These are phyloP conservation scores for Phrixothrix hirtus DNA, from an alignment of 2,888 invertebrate species.

Conservation along the genomic window DNA sequence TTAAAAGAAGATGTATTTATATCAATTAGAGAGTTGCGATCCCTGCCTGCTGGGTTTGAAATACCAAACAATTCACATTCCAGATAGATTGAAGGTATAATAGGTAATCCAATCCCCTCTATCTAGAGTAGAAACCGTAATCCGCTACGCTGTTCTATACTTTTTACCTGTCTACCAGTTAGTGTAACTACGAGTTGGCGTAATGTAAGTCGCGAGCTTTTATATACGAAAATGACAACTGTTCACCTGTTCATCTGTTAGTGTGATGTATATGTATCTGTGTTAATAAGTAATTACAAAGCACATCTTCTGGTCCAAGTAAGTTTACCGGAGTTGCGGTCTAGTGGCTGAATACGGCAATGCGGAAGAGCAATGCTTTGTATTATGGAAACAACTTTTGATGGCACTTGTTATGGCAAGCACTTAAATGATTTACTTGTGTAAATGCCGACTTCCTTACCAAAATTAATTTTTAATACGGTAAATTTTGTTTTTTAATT, in stretches of 20 bases:
- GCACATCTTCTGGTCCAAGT: constrained; percentile 23
- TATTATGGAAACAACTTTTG: constrained; percentile 36
- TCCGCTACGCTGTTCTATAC: constrained; percentile 47
- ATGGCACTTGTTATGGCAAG: constrained; percentile 32
- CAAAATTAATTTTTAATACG: constrained; percentile 26
- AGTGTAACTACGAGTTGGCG: constrained; percentile 42
- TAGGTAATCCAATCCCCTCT: constrained; percentile 36
- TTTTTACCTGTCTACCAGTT: constrained; percentile 47
- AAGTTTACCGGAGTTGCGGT: constrained; percentile 23
- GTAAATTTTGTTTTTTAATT: constrained; percentile 17
- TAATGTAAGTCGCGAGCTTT: constrained; percentile 42
- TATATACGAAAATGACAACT: constrained; percentile 21
- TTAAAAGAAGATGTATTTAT: too few relatives aligned
- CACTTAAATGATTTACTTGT: constrained; percentile 14
- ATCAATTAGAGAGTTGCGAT: not conserved
- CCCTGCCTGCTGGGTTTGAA: not conserved
- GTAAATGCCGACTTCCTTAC: constrained; percentile 8
- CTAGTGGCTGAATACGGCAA: constrained; percentile 27
- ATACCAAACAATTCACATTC: constrained; percentile 30
- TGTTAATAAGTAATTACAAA: constrained; percentile 29
- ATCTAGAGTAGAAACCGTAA: constrained; percentile 37
- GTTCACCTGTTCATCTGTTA: constrained; percentile 27
- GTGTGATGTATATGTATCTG: constrained; percentile 27
- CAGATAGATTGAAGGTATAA: constrained; percentile 32
- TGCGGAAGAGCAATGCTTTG: constrained; percentile 36